Evolutionary conservation across 2,888 invertebrate genomes (phyloP).

Genomic region (Strigamia transsilvanica): DNA sequence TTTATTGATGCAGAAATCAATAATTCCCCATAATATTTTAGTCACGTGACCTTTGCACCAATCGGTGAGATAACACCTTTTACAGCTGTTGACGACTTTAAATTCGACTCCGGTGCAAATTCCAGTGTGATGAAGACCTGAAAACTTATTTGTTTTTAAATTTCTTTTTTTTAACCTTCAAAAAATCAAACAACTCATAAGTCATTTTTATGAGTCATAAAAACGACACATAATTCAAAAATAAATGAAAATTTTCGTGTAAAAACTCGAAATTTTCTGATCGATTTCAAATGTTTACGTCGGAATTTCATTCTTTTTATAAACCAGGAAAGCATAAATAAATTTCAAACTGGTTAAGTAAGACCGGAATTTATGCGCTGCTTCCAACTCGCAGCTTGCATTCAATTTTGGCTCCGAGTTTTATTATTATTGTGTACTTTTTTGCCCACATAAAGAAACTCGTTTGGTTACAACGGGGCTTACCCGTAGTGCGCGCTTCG

Average conservation of each 20-base stretch:
- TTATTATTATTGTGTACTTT: too few relatives aligned
- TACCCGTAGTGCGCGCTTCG: slow-evolving; percentile 11
- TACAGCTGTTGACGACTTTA: not conserved
- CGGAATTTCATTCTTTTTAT: not conserved
- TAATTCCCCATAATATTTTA: not conserved
- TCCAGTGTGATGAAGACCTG: not conserved
- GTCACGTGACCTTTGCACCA: not conserved
- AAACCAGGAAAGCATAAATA: not conserved
- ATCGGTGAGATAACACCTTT: not conserved
- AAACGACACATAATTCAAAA: not conserved
- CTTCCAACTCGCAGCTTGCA: too few relatives aligned
- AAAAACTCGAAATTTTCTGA: not conserved
- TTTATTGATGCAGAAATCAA: slow-evolving; percentile 16
- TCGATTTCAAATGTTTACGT: too few relatives aligned
- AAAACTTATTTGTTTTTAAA: not conserved
- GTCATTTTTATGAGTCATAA: not conserved
- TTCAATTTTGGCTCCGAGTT: too few relatives aligned
- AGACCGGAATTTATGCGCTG: too few relatives aligned
- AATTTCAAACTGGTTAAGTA: too few relatives aligned
- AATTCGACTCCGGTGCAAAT: not conserved
- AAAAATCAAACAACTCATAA: slow-evolving; percentile 18
- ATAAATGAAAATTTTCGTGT: not conserved
- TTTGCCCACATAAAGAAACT: slow-evolving; percentile 24
- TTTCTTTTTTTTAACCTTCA: not conserved
- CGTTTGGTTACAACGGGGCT: slow-evolving; percentile 3